Conservation (phyloP, 2,113 vertebrate species). For the Gadus macrocephalus region DNA sequence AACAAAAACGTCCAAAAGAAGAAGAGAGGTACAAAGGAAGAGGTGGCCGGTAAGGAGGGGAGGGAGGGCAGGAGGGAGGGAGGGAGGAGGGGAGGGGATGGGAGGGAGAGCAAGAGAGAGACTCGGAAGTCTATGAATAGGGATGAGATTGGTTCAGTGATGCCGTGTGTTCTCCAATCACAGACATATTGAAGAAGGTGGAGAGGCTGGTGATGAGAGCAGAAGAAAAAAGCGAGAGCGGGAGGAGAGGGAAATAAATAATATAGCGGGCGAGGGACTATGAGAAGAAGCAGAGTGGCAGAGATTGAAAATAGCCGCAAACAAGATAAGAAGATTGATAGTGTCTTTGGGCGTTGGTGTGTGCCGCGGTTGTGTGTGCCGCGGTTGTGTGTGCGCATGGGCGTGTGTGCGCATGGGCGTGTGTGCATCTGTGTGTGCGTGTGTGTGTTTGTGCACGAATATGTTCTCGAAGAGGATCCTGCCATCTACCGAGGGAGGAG, state of each 20-base stretch:
- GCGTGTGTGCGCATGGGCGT: not conserved
- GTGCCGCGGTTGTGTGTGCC: not conserved
- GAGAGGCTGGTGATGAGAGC: conserved; percentile 24
- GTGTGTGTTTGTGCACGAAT: not conserved
- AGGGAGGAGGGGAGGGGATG: not conserved
- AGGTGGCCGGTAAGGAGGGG: conserved; percentile 3
- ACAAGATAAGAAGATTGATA: conserved; percentile 28
- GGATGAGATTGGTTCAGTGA: conserved; percentile 47
- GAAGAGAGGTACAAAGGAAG: conserved; percentile 29
- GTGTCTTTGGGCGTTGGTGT: conserved; percentile 1
- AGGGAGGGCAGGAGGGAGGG: not conserved
- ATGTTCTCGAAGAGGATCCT: conserved; percentile 6
- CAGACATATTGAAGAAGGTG: conserved; percentile 21
- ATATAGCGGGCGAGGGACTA: conserved; percentile 6
- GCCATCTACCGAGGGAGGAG: conserved; percentile 1
- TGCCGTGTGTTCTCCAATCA: conserved; percentile 41
- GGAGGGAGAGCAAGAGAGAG: not conserved
- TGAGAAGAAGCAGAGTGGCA: conserved; percentile 6
- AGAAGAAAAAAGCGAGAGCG: conserved; percentile 33
- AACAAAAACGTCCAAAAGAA: conserved; percentile 50
- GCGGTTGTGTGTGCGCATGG: not conserved
- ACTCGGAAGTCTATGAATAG: conserved; percentile 41
- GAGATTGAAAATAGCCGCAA: conserved; percentile 43
- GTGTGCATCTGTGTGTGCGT: not conserved
- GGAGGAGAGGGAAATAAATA: conserved; percentile 29